Conservation (phyloP, 2,888 invertebrate species). For the Pheosia gnoma region DNA sequence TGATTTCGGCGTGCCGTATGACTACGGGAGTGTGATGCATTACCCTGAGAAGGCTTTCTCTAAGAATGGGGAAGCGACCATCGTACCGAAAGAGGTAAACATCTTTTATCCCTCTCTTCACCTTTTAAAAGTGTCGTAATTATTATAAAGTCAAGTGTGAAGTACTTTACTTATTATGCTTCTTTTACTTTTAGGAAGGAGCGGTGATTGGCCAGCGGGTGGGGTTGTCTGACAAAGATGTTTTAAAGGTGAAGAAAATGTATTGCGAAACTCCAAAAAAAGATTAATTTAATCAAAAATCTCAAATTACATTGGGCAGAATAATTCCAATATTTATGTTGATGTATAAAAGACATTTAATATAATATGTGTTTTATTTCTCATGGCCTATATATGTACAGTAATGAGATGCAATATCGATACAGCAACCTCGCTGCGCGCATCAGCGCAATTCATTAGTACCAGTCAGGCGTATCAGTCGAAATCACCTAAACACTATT, state of each 20-base stretch:
- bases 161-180: background rate
- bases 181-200: constrained; percentile 56
- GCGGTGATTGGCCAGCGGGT: constrained; percentile 67
- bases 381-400: background rate
- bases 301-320: too few species aligned
- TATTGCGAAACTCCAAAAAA: constrained; percentile 48
- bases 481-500: background rate
- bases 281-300: too few species aligned
- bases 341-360: constrained; percentile 18
- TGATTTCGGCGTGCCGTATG: constrained; percentile 87
- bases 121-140: too few species aligned
- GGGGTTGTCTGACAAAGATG: constrained; percentile 70
- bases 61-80: constrained; percentile 86
- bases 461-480: constrained; percentile 12
- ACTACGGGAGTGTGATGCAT: constrained; percentile 90
- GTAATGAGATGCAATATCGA: constrained; percentile 8
- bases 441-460: constrained; percentile 15
- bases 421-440: constrained; percentile 7
- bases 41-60: constrained; percentile 88
- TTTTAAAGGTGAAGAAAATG: constrained; percentile 71
- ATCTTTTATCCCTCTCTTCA: too few species aligned
- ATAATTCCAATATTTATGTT: background rate
- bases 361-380: constrained; percentile 20
- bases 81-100: constrained; percentile 79
- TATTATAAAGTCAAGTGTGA: too few species aligned